Evolutionary conservation across 1,140 invertebrate genomes (phyloP).

Genomic region (Propsilocerus akamusi): DNA sequence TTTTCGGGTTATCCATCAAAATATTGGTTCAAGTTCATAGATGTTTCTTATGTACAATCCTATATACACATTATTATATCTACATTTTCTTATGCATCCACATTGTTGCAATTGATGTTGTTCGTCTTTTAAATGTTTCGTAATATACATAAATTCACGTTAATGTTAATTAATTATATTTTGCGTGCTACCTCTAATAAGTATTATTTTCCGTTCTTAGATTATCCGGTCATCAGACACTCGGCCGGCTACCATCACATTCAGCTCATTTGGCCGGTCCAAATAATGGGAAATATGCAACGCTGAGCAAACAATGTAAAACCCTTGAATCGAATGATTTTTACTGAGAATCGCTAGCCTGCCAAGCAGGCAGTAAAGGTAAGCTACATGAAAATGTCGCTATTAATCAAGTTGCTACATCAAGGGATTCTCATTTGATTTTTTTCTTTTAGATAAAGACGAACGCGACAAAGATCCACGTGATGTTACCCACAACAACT

Average conservation of each 20-base stretch:
- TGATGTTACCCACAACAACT: conserved; percentile 24
- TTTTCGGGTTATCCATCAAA: too few relatives aligned
- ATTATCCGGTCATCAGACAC: conserved; percentile 26
- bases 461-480: conserved; percentile 20
- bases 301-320: conserved; percentile 86
- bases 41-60: too few relatives aligned
- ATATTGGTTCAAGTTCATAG: too few relatives aligned
- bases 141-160: too few relatives aligned
- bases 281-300: conserved; percentile 68
- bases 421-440: neutral
- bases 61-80: too few relatives aligned
- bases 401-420: conserved; percentile 11
- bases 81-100: too few relatives aligned
- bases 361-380: conserved; percentile 28
- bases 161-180: too few relatives aligned
- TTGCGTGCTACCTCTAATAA: too few relatives aligned
- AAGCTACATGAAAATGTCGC: conserved; percentile 7
- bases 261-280: conserved; percentile 25
- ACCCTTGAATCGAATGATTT: conserved; percentile 85
- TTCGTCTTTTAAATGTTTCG: too few relatives aligned
- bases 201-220: neutral
- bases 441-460: conserved; percentile 15
- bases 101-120: too few relatives aligned
- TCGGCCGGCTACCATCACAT: conserved; percentile 27
- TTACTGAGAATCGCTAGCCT: conserved; percentile 66